Evolutionary conservation across 2,113 vertebrate species (phyloP).

Genomic region (Ahaetulla prasina): DNA sequence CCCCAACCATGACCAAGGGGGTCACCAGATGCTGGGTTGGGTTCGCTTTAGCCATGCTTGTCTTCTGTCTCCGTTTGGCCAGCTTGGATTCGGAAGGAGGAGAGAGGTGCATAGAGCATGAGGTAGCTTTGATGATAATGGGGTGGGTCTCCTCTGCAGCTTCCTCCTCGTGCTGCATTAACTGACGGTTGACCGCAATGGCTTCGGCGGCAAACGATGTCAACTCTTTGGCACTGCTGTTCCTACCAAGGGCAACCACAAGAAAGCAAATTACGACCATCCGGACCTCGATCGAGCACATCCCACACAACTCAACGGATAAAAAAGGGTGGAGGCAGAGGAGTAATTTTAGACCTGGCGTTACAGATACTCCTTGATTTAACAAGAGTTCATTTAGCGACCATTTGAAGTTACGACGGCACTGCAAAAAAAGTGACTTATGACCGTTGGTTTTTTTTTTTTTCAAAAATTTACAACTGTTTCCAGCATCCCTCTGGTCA

Average conservation of each 20-base stretch:
- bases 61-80: slow-evolving; percentile 85
- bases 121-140: slow-evolving; percentile 81
- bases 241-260: slow-evolving; percentile 64
- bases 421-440: neutral
- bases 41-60: slow-evolving; percentile 78
- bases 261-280: neutral
- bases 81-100: slow-evolving; percentile 90
- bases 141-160: slow-evolving; percentile 79
- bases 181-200: slow-evolving; percentile 92
- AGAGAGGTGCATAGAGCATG: slow-evolving; percentile 87
- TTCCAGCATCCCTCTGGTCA: neutral
- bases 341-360: neutral
- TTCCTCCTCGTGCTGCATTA: slow-evolving; percentile 83
- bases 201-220: slow-evolving; percentile 92
- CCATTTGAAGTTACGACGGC: neutral
- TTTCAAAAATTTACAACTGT: neutral
- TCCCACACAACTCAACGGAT: neutral
- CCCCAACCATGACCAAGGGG: slow-evolving; percentile 86
- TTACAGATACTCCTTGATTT: neutral
- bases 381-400: neutral
- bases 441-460: neutral
- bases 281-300: rapidly evolving
- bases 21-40: slow-evolving; percentile 78
- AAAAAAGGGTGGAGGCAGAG: neutral
- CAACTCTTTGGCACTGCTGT: slow-evolving; percentile 95